Conservation (phyloP, 2,797 vertebrate species). For the Tragopan temminckii region DNA sequence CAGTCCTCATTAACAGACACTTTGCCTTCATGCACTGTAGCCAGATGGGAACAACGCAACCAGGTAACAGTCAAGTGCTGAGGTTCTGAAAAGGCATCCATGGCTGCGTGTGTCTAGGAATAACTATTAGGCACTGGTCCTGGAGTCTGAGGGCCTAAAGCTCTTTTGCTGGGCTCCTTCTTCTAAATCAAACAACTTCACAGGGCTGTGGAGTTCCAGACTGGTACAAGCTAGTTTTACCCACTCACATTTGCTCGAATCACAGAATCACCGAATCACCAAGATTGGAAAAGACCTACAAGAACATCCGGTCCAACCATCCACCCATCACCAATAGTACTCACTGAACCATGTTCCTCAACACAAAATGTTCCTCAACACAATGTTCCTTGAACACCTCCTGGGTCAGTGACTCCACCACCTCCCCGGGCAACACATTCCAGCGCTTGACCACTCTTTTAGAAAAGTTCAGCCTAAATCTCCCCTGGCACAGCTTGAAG, state of each 20-base stretch:
- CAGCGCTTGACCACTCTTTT: too few relatives aligned
- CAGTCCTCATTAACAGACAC: not conserved
- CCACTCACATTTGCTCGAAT: not conserved
- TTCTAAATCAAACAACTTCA: not conserved
- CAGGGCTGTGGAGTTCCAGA: not conserved
- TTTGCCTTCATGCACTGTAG: not conserved
- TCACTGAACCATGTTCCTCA: too few relatives aligned
- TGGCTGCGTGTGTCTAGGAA: not conserved
- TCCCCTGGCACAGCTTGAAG: too few relatives aligned
- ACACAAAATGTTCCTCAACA: too few relatives aligned
- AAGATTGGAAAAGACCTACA: too few relatives aligned
- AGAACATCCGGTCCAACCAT: too few relatives aligned
- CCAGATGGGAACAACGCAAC: not conserved
- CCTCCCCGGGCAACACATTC: too few relatives aligned
- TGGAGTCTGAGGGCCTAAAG: not conserved
- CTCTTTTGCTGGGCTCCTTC: not conserved
- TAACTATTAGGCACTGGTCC: not conserved
- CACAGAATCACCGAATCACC: not conserved
- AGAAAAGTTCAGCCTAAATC: too few relatives aligned
- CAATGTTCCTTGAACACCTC: too few relatives aligned
- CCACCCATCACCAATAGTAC: too few relatives aligned
- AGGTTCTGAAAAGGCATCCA: not conserved
- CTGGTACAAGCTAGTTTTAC: not conserved
- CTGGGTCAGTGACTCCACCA: too few relatives aligned
- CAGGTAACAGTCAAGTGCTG: not conserved